A percentile compares a stretch with the other conserved stretches of the same genome.
These are phyloP conservation scores for Chrysocyon brachyurus DNA, from an alignment of 2,797 vertebrate genomes.

Conservation along the genomic window DNA sequence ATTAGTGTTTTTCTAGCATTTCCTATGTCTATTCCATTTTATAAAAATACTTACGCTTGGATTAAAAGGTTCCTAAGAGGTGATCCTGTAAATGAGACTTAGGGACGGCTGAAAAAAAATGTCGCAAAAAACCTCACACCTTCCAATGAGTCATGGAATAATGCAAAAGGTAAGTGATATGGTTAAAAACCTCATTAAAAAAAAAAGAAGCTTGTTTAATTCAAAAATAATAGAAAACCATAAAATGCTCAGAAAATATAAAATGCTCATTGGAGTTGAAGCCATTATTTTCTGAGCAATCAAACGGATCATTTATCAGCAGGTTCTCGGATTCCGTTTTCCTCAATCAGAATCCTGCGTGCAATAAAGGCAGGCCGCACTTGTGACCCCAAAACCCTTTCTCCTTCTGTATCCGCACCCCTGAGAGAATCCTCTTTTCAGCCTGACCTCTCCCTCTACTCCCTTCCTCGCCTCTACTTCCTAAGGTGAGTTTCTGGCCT, in stretches of 20 bases:
- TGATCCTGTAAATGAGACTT: slow-evolving; percentile 12
- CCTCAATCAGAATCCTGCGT: not conserved
- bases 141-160: slow-evolving; percentile 6
- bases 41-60: slow-evolving; percentile 42
- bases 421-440: not conserved
- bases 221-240: slow-evolving; percentile 58
- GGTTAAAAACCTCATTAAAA: slow-evolving; percentile 13
- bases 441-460: not conserved
- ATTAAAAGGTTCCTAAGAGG: slow-evolving; percentile 43
- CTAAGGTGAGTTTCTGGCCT: not conserved
- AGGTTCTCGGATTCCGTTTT: not conserved
- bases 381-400: not conserved
- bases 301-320: not conserved
- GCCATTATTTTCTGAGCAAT: slow-evolving; percentile 16
- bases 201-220: not conserved
- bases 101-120: not conserved
- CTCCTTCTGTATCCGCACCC: not conserved
- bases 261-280: slow-evolving; percentile 7
- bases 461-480: not conserved
- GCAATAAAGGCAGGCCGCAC: not conserved
- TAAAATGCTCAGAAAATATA: slow-evolving; percentile 7
- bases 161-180: not conserved
- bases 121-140: not conserved
- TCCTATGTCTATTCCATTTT: slow-evolving; percentile 10
- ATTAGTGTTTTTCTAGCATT: not conserved